Conservation (phyloP, 1,140 invertebrate genomes). For the Drosophila varians region DNA sequence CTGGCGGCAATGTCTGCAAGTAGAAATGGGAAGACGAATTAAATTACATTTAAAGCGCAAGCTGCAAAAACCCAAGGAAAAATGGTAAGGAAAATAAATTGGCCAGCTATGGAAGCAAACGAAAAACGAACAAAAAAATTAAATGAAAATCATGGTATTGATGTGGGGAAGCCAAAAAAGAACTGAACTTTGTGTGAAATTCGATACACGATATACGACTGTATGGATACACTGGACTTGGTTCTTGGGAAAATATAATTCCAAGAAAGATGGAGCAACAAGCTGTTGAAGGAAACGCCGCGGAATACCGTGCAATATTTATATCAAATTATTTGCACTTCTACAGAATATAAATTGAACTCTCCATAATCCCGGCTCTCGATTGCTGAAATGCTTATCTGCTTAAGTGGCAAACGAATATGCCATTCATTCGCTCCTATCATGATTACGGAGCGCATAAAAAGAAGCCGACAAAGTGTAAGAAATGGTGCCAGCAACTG, state of each 20-base stretch:
- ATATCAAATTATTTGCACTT: constrained; percentile 23
- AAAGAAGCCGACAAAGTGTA: constrained; percentile 66
- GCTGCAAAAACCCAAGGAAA: constrained; percentile 33
- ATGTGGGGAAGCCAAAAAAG: constrained; percentile 34
- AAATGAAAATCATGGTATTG: constrained; percentile 38
- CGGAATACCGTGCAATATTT: constrained; percentile 13
- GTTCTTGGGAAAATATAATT: background rate
- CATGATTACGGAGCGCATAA: constrained; percentile 54
- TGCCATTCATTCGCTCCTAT: constrained; percentile 60
- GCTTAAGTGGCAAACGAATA: constrained; percentile 64
- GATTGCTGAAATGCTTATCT: constrained; percentile 41
- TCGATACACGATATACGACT: constrained; percentile 1
- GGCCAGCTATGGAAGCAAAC: constrained; percentile 6
- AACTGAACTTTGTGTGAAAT: background rate
- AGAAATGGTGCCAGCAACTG: constrained; percentile 51
- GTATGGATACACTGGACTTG: constrained; percentile 13
- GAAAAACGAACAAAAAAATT: constrained; percentile 7
- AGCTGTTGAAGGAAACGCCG: background rate
- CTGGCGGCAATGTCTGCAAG: constrained; percentile 71
- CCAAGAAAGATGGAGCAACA: constrained; percentile 2
- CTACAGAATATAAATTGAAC: constrained; percentile 24
- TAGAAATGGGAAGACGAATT: constrained; percentile 76
- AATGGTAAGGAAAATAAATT: constrained; percentile 39
- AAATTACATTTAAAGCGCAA: constrained; percentile 78
- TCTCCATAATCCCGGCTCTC: constrained; percentile 23